Evolutionary conservation across 2,888 invertebrate genomes (phyloP).

Genomic region (Hemicrepidius hirtus): DNA sequence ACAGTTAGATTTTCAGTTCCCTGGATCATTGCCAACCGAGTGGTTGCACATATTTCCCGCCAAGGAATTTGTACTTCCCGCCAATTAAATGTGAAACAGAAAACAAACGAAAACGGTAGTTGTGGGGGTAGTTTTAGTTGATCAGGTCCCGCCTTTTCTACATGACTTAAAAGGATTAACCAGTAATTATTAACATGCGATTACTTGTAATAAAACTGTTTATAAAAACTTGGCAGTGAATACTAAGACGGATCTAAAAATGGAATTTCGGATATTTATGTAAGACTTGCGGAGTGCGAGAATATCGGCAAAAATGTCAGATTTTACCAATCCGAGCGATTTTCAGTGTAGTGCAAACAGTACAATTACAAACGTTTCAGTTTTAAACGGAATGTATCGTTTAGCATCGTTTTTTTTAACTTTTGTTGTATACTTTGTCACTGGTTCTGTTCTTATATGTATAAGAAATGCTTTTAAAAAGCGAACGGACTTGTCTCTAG

Average conservation of each 20-base stretch:
- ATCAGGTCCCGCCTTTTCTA: slow-evolving; percentile 7
- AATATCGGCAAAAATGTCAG: slow-evolving; percentile 39
- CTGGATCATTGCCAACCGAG: slow-evolving; percentile 10
- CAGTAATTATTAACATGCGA: slow-evolving; percentile 1
- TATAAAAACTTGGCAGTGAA: slow-evolving; percentile 53
- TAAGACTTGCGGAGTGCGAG: slow-evolving; percentile 35
- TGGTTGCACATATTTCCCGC: slow-evolving; percentile 7
- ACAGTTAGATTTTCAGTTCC: neutral
- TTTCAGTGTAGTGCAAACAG: slow-evolving; percentile 37
- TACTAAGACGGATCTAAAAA: slow-evolving; percentile 49
- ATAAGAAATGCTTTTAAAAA: neutral
- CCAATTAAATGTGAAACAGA: slow-evolving; percentile 18
- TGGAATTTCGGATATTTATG: slow-evolving; percentile 50
- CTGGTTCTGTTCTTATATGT: slow-evolving; percentile 4
- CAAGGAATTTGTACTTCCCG: slow-evolving; percentile 24
- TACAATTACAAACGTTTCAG: neutral
- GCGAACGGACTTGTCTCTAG: neutral
- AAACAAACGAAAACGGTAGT: slow-evolving; percentile 6
- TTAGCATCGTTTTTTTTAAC: neutral
- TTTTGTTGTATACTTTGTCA: neutral
- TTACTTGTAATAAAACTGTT: slow-evolving; percentile 20
- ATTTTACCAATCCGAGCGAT: slow-evolving; percentile 20
- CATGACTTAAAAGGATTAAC: slow-evolving; percentile 2
- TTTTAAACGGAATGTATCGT: neutral
- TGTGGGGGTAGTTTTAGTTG: slow-evolving; percentile 20